A percentile compares a stretch with the other conserved stretches of the same genome.
Conservation (phyloP, 1,140 invertebrate species). For the Gryllus bimaculatus region DNA sequence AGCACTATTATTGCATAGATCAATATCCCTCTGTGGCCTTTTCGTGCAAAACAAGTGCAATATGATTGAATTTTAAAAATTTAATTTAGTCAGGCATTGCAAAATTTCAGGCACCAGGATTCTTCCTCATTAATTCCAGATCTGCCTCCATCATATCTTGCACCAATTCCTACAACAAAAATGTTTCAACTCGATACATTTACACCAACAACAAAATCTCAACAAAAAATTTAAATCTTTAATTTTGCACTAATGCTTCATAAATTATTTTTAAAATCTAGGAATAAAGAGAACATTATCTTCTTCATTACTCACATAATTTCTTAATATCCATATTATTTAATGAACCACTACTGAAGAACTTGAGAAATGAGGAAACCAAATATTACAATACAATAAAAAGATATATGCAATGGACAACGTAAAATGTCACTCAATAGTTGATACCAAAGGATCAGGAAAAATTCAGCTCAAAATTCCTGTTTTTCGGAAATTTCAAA, state of each 20-base stretch:
- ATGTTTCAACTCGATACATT: background rate
- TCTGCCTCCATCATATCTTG: slow-evolving; percentile 95
- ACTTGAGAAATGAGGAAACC: too few relatives aligned
- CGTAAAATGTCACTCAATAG: background rate
- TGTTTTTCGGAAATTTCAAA: too few relatives aligned
- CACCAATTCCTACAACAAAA: slow-evolving; percentile 57
- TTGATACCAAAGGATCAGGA: background rate
- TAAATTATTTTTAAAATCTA: background rate
- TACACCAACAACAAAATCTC: background rate
- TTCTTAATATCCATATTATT: background rate
- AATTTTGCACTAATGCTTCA: background rate
- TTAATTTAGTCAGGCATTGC: too few relatives aligned
- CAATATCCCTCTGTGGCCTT: too few relatives aligned
- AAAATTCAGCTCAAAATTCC: background rate
- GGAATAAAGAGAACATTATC: background rate
- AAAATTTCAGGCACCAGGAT: slow-evolving; percentile 66
- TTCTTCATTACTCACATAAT: background rate
- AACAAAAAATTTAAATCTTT: background rate
- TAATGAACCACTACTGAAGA: too few relatives aligned
- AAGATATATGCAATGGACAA: background rate
- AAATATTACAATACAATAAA: background rate
- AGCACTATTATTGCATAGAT: too few relatives aligned
- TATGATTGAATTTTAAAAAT: too few relatives aligned
- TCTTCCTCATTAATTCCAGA: slow-evolving; percentile 81
- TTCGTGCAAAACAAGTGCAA: too few relatives aligned